Conservation (phyloP, 2,888 invertebrate species). For the Andrena marginata region DNA sequence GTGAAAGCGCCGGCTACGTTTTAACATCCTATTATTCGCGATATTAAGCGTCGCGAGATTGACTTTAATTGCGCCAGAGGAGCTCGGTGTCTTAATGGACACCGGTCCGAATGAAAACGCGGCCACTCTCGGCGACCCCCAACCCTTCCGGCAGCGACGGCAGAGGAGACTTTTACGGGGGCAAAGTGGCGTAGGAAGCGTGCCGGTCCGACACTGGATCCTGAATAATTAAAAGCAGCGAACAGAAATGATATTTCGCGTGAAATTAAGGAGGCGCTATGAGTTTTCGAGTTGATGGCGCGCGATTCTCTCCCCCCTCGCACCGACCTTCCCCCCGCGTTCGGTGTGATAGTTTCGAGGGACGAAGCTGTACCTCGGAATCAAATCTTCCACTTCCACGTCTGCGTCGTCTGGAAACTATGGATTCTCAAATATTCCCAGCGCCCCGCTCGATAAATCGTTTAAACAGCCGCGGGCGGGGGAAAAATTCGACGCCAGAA, state of each 20-base stretch:
- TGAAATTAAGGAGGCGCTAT: not conserved
- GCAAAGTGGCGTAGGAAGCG: not conserved
- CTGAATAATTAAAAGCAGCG: not conserved
- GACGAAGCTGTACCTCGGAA: not conserved
- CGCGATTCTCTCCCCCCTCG: not conserved
- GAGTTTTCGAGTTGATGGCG: not conserved
- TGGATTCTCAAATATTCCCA: not conserved
- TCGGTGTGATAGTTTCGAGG: not conserved
- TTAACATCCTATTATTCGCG: slow-evolving; percentile 47
- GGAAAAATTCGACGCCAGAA: slow-evolving; percentile 11
- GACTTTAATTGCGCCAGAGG: slow-evolving; percentile 49
- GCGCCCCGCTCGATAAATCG: slow-evolving; percentile 16
- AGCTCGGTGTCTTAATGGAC: slow-evolving; percentile 42
- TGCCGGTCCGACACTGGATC: slow-evolving; percentile 3
- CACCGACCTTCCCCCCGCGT: not conserved
- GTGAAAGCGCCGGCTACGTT: slow-evolving; percentile 1
- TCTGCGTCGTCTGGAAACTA: not conserved
- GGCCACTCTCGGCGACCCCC: slow-evolving; percentile 31
- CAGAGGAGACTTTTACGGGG: slow-evolving; percentile 1
- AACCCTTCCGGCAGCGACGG: not conserved
- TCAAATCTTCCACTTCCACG: not conserved
- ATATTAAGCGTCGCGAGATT: slow-evolving; percentile 51
- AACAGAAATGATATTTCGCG: not conserved
- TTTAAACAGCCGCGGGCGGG: not conserved
- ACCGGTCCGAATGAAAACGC: slow-evolving; percentile 11